These are phyloP conservation scores for Platyrinchus mystaceus DNA, from an alignment of 2,797 vertebrate genomes.

Conservation along the genomic window DNA sequence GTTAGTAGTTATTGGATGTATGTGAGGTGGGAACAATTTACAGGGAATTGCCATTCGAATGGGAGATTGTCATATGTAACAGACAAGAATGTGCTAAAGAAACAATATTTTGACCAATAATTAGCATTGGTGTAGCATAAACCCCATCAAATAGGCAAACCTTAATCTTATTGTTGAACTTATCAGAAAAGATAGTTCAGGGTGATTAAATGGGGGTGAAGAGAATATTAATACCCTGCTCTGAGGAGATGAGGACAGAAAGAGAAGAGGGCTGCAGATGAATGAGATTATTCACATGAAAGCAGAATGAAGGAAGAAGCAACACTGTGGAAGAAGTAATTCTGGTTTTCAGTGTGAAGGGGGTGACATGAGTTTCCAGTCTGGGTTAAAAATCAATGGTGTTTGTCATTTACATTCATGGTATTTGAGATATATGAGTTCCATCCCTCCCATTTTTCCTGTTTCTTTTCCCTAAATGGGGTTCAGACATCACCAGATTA, in stretches of 20 bases:
- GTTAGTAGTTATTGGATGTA: not conserved
- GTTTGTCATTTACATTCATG: not conserved
- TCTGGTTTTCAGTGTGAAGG: not conserved
- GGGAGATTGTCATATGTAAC: not conserved
- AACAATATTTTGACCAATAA: not conserved
- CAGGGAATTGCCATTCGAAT: not conserved
- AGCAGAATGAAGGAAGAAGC: not conserved
- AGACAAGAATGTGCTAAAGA: not conserved
- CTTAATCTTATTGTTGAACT: not conserved
- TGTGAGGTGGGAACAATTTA: not conserved
- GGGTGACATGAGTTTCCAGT: not conserved
- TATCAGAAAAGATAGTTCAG: not conserved
- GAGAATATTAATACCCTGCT: not conserved
- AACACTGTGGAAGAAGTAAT: not conserved
- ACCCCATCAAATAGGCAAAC: not conserved
- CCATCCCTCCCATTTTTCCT: not conserved
- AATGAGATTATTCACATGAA: not conserved
- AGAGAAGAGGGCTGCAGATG: not conserved
- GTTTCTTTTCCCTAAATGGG: not conserved
- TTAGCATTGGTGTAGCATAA: not conserved
- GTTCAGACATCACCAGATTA: not conserved
- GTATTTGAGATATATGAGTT: not conserved
- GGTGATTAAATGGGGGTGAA: not conserved
- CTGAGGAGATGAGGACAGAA: not conserved
- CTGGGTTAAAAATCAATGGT: not conserved